These are phyloP conservation scores for Tetranychus truncatus DNA, from an alignment of 2,888 invertebrate genomes.

Conservation along the genomic window DNA sequence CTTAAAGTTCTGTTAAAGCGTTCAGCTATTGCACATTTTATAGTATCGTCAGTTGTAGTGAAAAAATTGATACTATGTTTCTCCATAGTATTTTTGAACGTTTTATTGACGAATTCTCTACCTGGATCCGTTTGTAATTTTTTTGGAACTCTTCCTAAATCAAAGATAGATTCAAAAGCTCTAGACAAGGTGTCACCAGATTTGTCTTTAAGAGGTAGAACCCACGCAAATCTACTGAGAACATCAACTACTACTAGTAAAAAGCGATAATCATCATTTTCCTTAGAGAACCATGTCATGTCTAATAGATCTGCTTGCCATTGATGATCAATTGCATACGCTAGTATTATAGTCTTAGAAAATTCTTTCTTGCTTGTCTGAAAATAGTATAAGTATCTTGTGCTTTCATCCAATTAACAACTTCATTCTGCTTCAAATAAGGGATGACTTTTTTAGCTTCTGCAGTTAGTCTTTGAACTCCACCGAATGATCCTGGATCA, in stretches of 20 bases:
- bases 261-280: conserved; percentile 26
- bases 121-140: conserved; percentile 24
- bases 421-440: neutral
- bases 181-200: neutral
- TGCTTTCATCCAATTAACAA: conserved; percentile 8
- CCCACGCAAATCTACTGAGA: conserved; percentile 27
- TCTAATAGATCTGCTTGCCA: conserved; percentile 26
- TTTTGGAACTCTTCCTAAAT: neutral
- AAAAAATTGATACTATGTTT: too few relatives aligned
- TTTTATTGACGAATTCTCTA: conserved; percentile 25
- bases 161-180: conserved; percentile 2
- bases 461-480: neutral
- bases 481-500: neutral
- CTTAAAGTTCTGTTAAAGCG: neutral
- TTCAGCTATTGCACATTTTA: neutral
- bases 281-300: conserved; percentile 16
- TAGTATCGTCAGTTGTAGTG: neutral
- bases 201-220: conserved; percentile 26
- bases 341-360: conserved; percentile 19
- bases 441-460: neutral
- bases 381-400: conserved; percentile 16
- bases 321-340: conserved; percentile 25
- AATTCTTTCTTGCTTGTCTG: conserved; percentile 1
- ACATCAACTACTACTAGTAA: conserved; percentile 27
- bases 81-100: neutral